Evolutionary conservation across 2,888 invertebrate species (phyloP).

Genomic region (Parnassius apollo): DNA sequence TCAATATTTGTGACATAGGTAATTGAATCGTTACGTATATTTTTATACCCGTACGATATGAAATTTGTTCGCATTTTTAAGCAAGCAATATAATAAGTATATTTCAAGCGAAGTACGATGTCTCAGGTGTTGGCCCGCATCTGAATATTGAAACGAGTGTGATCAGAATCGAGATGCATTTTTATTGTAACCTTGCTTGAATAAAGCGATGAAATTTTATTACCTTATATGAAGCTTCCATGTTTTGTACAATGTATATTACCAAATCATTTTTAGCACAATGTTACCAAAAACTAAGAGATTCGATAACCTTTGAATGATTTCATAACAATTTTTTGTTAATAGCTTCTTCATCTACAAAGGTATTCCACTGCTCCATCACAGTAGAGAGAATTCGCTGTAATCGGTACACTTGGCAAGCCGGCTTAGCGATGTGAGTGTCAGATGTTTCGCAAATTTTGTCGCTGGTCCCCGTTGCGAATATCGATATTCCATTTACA

Average conservation of each 20-base stretch:
- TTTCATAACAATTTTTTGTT: too few relatives aligned
- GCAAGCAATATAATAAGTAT: conserved; percentile 70
- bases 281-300: too few relatives aligned
- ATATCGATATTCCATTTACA: too few relatives aligned
- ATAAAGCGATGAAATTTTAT: conserved; percentile 69
- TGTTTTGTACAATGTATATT: conserved; percentile 43
- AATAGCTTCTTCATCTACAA: too few relatives aligned
- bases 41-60: conserved; percentile 34
- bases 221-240: conserved; percentile 45
- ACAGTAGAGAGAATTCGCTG: too few relatives aligned
- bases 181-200: conserved; percentile 72
- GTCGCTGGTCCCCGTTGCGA: too few relatives aligned
- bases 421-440: too few relatives aligned
- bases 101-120: conserved; percentile 59
- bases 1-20: conserved; percentile 7
- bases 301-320: too few relatives aligned
- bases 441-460: too few relatives aligned
- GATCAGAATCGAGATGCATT: conserved; percentile 78
- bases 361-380: too few relatives aligned
- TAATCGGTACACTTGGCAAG: too few relatives aligned
- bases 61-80: conserved; percentile 59
- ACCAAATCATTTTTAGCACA: too few relatives aligned
- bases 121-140: conserved; percentile 70
- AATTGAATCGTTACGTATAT: conserved; percentile 32
- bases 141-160: conserved; percentile 75